These are phyloP conservation scores for Seira sanloemensis DNA, from an alignment of 2,888 invertebrate species.

Conservation along the genomic window DNA sequence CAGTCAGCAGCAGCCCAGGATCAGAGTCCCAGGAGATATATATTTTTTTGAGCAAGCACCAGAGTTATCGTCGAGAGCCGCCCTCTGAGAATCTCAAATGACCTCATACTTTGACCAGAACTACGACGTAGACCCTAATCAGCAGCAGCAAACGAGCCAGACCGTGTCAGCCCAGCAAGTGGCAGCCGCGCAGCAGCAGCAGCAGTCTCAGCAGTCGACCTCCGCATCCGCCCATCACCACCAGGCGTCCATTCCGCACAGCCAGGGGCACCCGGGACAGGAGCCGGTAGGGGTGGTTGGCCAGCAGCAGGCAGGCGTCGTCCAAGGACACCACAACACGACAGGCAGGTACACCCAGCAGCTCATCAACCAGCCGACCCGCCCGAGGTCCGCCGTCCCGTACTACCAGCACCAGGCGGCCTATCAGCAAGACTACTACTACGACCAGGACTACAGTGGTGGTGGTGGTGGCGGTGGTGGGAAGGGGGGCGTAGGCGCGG, in stretches of 20 bases:
- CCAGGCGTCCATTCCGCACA: background rate
- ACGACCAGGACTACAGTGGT: conserved; percentile 16
- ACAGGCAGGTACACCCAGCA: conserved; percentile 78
- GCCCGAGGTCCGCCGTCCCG: conserved; percentile 29
- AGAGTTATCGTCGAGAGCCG: no score
- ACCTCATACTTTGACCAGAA: conserved; percentile 46
- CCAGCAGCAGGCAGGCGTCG: background rate
- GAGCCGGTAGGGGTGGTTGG: background rate
- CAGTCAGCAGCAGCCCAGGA: no score
- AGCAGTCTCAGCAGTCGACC: background rate
- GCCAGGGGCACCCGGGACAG: background rate
- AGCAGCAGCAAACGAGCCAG: conserved; percentile 4
- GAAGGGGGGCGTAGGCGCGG: conserved; percentile 73
- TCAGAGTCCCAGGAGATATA: no score
- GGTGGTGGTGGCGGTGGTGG: conserved; percentile 76
- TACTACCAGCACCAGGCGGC: conserved; percentile 5
- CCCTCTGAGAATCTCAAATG: no score
- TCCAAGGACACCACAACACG: background rate
- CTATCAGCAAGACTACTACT: conserved; percentile 17
- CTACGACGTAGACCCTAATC: conserved; percentile 48
- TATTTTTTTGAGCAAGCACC: no score
- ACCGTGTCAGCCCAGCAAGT: background rate
- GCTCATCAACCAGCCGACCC: conserved; percentile 77
- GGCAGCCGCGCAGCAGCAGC: background rate
- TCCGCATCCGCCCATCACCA: background rate